Percentiles rank a stretch among this genome's conserved stretches.
Conservation (phyloP, 2,797 vertebrate genomes). For the Lepus townsendii region DNA sequence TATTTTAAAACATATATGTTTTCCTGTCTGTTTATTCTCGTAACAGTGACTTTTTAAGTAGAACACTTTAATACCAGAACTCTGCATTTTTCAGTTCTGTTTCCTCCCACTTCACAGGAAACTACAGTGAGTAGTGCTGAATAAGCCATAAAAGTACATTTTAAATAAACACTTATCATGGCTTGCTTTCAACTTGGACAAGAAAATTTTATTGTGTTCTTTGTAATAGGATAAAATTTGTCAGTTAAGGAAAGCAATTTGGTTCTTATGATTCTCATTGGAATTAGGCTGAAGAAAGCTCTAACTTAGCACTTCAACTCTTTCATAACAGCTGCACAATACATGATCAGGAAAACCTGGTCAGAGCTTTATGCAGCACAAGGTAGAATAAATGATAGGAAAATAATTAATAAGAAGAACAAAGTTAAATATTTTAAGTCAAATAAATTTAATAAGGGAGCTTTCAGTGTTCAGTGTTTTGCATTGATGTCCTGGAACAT, state of each 20-base stretch:
- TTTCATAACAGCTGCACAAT: not conserved
- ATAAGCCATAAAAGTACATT: not conserved
- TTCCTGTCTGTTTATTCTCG: not conserved
- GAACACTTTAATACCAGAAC: not conserved
- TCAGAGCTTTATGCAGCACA: not conserved
- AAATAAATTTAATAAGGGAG: not conserved
- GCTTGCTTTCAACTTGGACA: not conserved
- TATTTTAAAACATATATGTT: not conserved
- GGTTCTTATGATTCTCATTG: not conserved
- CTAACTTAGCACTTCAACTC: not conserved
- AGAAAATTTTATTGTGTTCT: not conserved
- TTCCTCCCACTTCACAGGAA: not conserved
- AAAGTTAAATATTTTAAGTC: not conserved
- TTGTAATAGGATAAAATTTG: not conserved
- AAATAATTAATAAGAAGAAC: not conserved
- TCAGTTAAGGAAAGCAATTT: not conserved
- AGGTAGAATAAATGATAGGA: not conserved
- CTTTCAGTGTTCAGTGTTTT: not conserved
- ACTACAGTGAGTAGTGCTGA: not conserved
- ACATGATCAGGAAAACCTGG: not conserved
- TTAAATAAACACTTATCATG: not conserved
- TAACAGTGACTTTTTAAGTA: not conserved
- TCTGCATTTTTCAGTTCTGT: not conserved
- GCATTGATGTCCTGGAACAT: slow-evolving; percentile 50
- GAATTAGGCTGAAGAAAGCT: not conserved